Conservation (phyloP, 1,140 invertebrate genomes). For the Aphidius ervi region DNA sequence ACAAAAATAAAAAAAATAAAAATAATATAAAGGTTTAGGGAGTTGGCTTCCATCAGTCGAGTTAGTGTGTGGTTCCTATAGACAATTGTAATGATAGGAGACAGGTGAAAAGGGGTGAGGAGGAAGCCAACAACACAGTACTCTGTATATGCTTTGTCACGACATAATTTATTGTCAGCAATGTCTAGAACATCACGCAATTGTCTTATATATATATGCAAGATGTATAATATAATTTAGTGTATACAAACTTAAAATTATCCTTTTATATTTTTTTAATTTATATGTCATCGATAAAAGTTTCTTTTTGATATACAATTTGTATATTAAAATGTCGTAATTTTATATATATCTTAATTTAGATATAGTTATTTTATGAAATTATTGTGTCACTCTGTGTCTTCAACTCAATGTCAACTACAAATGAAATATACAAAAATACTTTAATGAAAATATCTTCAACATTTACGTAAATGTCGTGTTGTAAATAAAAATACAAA, state of each 20-base stretch:
- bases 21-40: slow-evolving; percentile 29
- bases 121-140: not conserved
- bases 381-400: slow-evolving; percentile 8
- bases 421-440: no score
- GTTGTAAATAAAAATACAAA: not conserved
- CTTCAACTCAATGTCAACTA: not conserved
- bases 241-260: slow-evolving; percentile 8
- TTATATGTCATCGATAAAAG: not conserved
- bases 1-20: not conserved
- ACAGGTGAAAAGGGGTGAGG: not conserved
- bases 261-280: not conserved
- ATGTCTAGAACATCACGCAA: slow-evolving; percentile 20
- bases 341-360: not conserved
- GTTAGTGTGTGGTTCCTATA: slow-evolving; percentile 28
- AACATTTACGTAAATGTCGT: not conserved
- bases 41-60: slow-evolving; percentile 33
- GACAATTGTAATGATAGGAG: slow-evolving; percentile 1
- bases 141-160: slow-evolving; percentile 18
- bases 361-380: not conserved
- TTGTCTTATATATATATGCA: not conserved
- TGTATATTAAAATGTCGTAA: not conserved
- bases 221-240: slow-evolving; percentile 13
- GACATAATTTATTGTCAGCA: slow-evolving; percentile 18
- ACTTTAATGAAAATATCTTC: no score
- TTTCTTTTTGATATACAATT: not conserved